Conservation (phyloP, 2,113 vertebrate species). For the Oriolus oriolus region DNA sequence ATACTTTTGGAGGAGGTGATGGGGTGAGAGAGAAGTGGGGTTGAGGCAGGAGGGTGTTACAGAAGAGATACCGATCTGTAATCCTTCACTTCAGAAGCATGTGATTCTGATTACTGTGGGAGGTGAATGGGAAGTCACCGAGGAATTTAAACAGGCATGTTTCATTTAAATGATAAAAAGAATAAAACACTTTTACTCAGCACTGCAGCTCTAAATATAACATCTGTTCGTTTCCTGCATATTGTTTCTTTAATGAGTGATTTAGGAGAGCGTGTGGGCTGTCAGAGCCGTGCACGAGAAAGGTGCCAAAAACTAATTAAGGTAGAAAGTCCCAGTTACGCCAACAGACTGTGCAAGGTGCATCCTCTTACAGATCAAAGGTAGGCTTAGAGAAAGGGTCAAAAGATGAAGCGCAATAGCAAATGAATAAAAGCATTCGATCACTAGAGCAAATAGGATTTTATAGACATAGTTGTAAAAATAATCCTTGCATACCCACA, state of each 20-base stretch:
- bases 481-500: background rate
- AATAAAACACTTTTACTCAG: conserved; percentile 47
- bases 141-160: conserved; percentile 41
- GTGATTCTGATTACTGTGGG: conserved; percentile 38
- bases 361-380: background rate
- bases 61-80: conserved; percentile 4
- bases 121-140: conserved; percentile 48
- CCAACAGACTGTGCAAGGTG: background rate
- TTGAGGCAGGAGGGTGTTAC: background rate
- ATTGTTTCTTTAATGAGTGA: conserved; percentile 51
- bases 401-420: background rate
- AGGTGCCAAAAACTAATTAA: conserved; percentile 42
- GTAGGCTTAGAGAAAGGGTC: background rate
- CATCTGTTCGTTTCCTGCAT: conserved; percentile 43
- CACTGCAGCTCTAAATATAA: conserved; percentile 50
- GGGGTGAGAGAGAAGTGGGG: conserved; percentile 7
- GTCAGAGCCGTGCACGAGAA: background rate
- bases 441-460: background rate
- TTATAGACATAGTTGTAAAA: background rate
- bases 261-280: background rate
- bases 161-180: conserved; percentile 59
- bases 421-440: background rate
- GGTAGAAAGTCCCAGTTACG: background rate
- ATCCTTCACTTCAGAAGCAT: conserved; percentile 12
- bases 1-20: conserved; percentile 44